A percentile compares a stretch with the other conserved stretches of the same genome.
Evolutionary conservation across 2,113 vertebrate species (phyloP).

Genomic region (Chloroceryle aenea): DNA sequence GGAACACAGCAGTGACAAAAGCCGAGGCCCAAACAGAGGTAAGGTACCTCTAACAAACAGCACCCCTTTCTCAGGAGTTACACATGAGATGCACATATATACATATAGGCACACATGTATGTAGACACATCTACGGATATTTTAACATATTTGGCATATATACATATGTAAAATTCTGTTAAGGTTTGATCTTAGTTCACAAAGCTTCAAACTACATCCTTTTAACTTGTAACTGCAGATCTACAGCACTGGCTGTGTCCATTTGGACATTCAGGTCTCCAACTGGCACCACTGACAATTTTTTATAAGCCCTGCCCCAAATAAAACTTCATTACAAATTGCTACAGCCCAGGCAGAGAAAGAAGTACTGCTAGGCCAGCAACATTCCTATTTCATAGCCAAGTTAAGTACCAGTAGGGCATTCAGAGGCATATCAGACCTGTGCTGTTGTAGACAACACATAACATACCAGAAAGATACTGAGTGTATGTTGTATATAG

Average conservation of each 20-base stretch:
- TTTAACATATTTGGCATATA: background rate
- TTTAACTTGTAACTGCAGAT: background rate
- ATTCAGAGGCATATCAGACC: background rate
- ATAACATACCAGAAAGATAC: background rate
- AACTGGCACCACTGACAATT: background rate
- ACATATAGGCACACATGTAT: fast-evolving
- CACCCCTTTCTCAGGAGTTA: background rate
- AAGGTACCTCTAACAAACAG: background rate
- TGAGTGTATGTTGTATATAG: background rate
- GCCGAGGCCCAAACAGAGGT: background rate
- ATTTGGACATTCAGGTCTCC: background rate
- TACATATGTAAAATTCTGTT: background rate
- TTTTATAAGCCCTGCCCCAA: background rate
- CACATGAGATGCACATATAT: background rate
- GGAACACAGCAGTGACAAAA: background rate
- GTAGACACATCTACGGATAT: background rate
- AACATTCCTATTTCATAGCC: background rate
- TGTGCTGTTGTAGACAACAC: background rate
- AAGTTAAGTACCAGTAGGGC: background rate
- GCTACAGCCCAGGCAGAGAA: background rate
- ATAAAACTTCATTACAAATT: background rate
- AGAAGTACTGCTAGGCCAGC: background rate
- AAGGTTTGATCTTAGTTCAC: background rate
- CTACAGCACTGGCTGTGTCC: background rate
- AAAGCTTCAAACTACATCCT: background rate